A percentile compares a stretch with the other conserved stretches of the same genome.
phyloP scores from a whole-genome alignment of 2,113 vertebrate species.

The Piliocolobus tephrosceles region DNA sequence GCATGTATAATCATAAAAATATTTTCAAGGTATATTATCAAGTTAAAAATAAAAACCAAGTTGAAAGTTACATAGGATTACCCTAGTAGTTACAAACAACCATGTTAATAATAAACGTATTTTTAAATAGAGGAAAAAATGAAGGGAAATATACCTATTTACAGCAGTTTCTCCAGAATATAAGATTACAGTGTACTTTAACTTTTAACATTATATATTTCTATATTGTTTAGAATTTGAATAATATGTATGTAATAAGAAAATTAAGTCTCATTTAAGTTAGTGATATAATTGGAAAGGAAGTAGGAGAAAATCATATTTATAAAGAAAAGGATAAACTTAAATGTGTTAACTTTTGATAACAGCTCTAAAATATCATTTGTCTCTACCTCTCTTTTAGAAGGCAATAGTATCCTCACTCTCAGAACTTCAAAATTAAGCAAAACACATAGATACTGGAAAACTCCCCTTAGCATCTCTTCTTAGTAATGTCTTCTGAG shows the following conservation, averaged over 20 bases:
- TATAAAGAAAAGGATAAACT: conserved; percentile 13
- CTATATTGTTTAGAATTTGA: neutral
- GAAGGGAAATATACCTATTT: neutral
- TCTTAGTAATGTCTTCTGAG: neutral
- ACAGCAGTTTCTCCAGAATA: conserved; percentile 28
- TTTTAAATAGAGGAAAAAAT: neutral
- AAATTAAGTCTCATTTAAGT: conserved; percentile 24
- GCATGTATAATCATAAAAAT: neutral
- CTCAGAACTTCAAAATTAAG: conserved; percentile 42
- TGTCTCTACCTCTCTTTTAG: neutral
- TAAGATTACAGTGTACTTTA: neutral
- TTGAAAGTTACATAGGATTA: neutral
- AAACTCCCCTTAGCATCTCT: neutral
- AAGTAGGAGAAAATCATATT: neutral
- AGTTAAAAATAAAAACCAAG: conserved; percentile 47
- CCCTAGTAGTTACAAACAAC: neutral
- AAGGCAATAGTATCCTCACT: neutral
- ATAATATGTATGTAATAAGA: neutral
- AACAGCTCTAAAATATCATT: neutral
- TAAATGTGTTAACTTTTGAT: neutral
- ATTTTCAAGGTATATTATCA: conserved; percentile 1
- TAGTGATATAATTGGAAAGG: neutral
- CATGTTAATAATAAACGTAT: neutral
- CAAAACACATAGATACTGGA: neutral
- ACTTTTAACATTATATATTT: neutral